Percentiles rank a stretch among this genome's conserved stretches.
Conservation (phyloP, 1,140 invertebrate genomes). For the Rhynchophorus ferrugineus region DNA sequence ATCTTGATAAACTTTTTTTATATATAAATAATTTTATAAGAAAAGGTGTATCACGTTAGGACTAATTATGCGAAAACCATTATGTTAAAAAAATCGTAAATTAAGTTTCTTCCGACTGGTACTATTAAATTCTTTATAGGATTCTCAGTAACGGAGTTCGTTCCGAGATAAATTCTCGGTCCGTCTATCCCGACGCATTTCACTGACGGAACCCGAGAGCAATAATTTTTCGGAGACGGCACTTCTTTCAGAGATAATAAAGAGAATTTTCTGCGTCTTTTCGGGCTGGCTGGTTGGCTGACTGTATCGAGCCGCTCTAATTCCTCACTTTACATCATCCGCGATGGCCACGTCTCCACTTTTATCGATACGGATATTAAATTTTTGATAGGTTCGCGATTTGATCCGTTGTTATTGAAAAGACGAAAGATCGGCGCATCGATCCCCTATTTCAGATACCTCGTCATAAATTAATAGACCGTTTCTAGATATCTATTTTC, state of each 20-base stretch:
- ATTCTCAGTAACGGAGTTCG: neutral
- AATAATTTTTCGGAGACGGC: slow-evolving; percentile 4
- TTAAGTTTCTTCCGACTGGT: neutral
- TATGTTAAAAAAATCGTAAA: neutral
- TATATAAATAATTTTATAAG: no score
- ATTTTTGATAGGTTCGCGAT: no score
- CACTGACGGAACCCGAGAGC: slow-evolving; percentile 2
- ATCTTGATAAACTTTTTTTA: no score
- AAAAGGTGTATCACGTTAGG: no score
- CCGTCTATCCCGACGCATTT: neutral
- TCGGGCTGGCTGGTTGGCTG: neutral
- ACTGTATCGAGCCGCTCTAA: slow-evolving; percentile 2
- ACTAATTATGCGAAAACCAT: no score
- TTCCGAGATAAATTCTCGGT: slow-evolving; percentile 1
- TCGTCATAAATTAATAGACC: no score
- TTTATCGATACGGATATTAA: no score
- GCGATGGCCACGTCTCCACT: no score
- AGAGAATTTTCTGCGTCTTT: slow-evolving; percentile 8
- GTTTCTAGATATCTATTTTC: no score
- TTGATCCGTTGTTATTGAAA: no score
- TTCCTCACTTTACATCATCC: neutral
- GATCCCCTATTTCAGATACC: no score
- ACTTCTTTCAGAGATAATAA: slow-evolving; percentile 5
- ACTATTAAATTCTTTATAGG: slow-evolving; percentile 6
- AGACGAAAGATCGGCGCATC: no score